phyloP scores from a whole-genome alignment of 2,797 vertebrate species.

The Dipus sagitta region DNA sequence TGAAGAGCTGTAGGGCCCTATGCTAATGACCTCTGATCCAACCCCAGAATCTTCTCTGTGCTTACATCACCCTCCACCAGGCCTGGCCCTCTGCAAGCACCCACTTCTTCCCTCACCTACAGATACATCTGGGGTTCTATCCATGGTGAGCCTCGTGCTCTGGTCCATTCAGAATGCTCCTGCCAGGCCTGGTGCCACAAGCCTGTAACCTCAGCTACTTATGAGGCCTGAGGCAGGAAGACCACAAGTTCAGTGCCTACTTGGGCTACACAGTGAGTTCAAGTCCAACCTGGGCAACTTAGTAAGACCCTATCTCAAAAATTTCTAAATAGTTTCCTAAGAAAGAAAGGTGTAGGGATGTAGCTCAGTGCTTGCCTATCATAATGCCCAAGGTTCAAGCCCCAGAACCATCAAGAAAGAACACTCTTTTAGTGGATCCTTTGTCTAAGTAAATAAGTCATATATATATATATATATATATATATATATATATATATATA shows the following conservation, averaged over 20 bases:
- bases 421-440: too few relatives aligned
- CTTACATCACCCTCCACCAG: neutral
- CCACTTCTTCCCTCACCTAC: neutral
- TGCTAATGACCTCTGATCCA: neutral
- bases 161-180: neutral
- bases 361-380: neutral
- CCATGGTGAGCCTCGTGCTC: neutral
- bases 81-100: neutral
- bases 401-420: too few relatives aligned
- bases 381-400: too few relatives aligned
- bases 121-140: neutral
- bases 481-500: too few relatives aligned
- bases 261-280: neutral
- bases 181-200: neutral
- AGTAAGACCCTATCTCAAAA: neutral
- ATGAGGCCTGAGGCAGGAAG: neutral
- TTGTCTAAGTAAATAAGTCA: too few relatives aligned
- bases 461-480: too few relatives aligned
- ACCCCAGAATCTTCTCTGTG: too few relatives aligned
- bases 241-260: neutral
- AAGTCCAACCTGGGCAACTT: neutral
- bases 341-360: neutral
- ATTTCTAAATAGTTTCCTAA: neutral
- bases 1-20: neutral
- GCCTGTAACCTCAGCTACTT: neutral